phyloP scores from a whole-genome alignment of 1,140 invertebrate species.

The Drosophila watanabei region DNA sequence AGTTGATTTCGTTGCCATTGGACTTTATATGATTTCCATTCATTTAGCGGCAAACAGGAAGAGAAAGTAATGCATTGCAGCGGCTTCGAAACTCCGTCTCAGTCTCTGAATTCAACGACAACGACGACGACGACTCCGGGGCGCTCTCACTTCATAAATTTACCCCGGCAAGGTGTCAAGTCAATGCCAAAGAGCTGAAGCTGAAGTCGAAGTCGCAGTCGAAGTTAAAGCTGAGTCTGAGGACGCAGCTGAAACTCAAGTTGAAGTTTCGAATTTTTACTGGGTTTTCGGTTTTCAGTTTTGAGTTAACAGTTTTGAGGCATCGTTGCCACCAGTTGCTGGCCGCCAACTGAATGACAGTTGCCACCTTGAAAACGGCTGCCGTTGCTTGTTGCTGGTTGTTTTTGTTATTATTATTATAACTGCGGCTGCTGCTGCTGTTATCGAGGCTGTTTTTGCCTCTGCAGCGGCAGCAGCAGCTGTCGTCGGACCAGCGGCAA shows the following conservation, averaged over 20 bases:
- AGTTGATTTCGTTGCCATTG: slow-evolving; percentile 33
- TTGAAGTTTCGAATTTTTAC: slow-evolving; percentile 30
- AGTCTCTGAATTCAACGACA: slow-evolving; percentile 28
- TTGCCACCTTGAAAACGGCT: slow-evolving; percentile 76
- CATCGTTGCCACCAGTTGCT: slow-evolving; percentile 39
- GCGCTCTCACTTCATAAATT: slow-evolving; percentile 82
- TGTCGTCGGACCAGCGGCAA: slow-evolving; percentile 65
- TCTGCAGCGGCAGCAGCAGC: slow-evolving; percentile 68
- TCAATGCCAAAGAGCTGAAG: slow-evolving; percentile 69
- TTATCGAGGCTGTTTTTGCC: slow-evolving; percentile 34
- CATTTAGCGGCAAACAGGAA: slow-evolving; percentile 79
- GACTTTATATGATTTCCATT: slow-evolving; percentile 70
- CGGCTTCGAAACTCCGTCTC: slow-evolving; percentile 35
- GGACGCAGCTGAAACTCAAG: slow-evolving; percentile 33
- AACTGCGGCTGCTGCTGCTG: slow-evolving; percentile 27
- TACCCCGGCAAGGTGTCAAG: slow-evolving; percentile 75
- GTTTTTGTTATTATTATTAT: slow-evolving; percentile 18
- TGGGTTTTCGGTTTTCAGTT: slow-evolving; percentile 26
- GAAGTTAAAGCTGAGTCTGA: slow-evolving; percentile 12
- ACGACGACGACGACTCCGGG: slow-evolving; percentile 29
- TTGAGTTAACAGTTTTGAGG: slow-evolving; percentile 41
- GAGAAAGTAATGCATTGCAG: slow-evolving; percentile 77
- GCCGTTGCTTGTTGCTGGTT: slow-evolving; percentile 17
- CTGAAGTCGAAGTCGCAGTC: slow-evolving; percentile 42
- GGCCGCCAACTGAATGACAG: slow-evolving; percentile 77